Evolutionary conservation across 2,113 vertebrate genomes (phyloP).

Genomic region (Embiotoca jacksoni): DNA sequence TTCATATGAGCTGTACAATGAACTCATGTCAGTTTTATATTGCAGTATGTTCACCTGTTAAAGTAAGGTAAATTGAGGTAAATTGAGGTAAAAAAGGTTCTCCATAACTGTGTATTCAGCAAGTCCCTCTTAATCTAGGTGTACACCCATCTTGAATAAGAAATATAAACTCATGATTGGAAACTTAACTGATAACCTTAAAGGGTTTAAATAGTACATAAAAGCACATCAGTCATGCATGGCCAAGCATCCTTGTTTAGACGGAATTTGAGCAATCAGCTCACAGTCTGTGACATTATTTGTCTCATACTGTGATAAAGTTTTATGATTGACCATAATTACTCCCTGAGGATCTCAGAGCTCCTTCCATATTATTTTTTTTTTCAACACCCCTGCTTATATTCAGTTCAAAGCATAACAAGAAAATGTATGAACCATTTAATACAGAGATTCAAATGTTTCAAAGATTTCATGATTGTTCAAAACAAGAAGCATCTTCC

Average conservation of each 20-base stretch:
- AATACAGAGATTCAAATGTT: background rate
- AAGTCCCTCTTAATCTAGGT: background rate
- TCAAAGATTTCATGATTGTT: conserved; percentile 17
- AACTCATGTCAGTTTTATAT: conserved; percentile 6
- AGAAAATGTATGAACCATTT: background rate
- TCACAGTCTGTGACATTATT: conserved; percentile 55
- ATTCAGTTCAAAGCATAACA: conserved; percentile 16
- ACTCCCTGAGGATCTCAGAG: conserved; percentile 46
- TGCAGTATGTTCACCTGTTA: conserved; percentile 1
- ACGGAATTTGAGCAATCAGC: conserved; percentile 68
- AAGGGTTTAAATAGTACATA: conserved; percentile 47
- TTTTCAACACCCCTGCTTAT: conserved; percentile 33
- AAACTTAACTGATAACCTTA: conserved; percentile 55
- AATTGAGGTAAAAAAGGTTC: background rate
- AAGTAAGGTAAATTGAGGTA: background rate
- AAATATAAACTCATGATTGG: conserved; percentile 30
- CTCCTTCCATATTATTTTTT: conserved; percentile 33
- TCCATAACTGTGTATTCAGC: background rate
- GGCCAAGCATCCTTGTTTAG: conserved; percentile 60
- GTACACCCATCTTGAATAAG: conserved; percentile 12
- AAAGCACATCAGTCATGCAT: conserved; percentile 64
- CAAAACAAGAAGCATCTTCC: background rate
- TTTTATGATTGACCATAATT: conserved; percentile 71
- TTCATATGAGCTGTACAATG: background rate
- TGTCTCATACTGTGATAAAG: conserved; percentile 59